Evolutionary conservation across 2,888 invertebrate species (phyloP).

Genomic region (Glyphotaelius pellucidus): DNA sequence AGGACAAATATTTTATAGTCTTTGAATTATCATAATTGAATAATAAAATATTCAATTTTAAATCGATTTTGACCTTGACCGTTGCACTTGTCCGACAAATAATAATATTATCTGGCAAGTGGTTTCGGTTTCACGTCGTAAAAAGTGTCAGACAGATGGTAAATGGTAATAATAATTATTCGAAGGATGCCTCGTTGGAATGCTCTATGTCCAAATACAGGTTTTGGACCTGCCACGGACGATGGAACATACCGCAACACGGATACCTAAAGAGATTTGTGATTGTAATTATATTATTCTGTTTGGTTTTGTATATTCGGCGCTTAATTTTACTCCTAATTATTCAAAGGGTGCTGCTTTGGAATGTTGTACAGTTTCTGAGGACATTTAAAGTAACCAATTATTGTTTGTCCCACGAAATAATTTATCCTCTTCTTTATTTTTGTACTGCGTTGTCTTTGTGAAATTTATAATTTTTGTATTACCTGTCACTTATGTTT

Average conservation of each 20-base stretch:
- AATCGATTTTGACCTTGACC: neutral
- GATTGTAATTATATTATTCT: neutral
- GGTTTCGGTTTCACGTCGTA: neutral
- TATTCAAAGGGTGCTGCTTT: neutral
- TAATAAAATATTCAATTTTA: neutral
- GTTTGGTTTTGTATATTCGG: neutral
- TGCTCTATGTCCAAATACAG: neutral
- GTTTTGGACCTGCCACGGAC: neutral
- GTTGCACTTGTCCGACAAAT: neutral
- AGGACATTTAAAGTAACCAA: neutral
- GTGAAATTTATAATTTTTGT: no score
- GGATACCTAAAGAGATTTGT: neutral
- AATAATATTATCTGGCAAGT: neutral
- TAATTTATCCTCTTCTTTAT: no score
- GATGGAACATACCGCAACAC: neutral
- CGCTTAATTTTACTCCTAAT: neutral
- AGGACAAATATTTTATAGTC: neutral
- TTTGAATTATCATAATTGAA: neutral
- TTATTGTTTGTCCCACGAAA: no score
- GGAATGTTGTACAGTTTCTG: neutral
- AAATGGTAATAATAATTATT: neutral
- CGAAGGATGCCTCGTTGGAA: neutral
- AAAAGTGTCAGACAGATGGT: neutral
- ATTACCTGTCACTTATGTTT: no score
- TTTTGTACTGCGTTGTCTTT: no score